Percentiles rank a stretch among this genome's conserved stretches.
Evolutionary conservation across 2,888 invertebrate species (phyloP).

Genomic region (Octonoba sinensis): DNA sequence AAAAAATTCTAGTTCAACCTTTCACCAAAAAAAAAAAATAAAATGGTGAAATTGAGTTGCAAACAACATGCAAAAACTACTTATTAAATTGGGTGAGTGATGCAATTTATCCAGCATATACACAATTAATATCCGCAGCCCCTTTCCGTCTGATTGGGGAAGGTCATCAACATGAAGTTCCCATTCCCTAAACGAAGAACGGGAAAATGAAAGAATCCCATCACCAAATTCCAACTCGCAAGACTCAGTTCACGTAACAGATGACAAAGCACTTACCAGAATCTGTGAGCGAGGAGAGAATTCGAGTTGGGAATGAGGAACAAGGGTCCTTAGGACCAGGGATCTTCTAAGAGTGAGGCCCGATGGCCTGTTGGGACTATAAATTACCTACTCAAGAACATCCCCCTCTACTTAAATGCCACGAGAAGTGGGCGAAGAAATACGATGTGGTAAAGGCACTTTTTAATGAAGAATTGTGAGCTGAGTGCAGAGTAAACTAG

Average conservation of each 20-base stretch:
- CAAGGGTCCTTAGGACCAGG: constrained; percentile 46
- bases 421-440: constrained; percentile 51
- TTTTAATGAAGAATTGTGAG: constrained; percentile 53
- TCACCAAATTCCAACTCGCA: not conserved
- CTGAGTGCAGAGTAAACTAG: constrained; percentile 24
- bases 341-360: constrained; percentile 46
- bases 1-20: no score
- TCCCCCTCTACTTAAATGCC: constrained; percentile 43
- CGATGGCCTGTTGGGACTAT: constrained; percentile 43
- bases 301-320: constrained; percentile 23
- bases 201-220: not conserved
- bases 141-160: no score
- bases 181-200: not conserved
- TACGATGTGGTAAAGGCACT: constrained; percentile 48
- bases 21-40: no score
- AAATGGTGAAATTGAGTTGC: no score
- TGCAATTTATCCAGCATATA: no score
- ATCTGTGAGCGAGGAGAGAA: constrained; percentile 24
- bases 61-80: no score
- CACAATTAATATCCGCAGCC: no score
- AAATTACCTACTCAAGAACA: constrained; percentile 50
- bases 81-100: no score
- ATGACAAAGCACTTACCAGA: constrained; percentile 41
- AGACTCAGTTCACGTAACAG: constrained; percentile 23
- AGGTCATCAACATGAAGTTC: no score